These are phyloP conservation scores for Enchytraeus crypticus DNA, from an alignment of 2,888 invertebrate genomes.

Conservation along the genomic window DNA sequence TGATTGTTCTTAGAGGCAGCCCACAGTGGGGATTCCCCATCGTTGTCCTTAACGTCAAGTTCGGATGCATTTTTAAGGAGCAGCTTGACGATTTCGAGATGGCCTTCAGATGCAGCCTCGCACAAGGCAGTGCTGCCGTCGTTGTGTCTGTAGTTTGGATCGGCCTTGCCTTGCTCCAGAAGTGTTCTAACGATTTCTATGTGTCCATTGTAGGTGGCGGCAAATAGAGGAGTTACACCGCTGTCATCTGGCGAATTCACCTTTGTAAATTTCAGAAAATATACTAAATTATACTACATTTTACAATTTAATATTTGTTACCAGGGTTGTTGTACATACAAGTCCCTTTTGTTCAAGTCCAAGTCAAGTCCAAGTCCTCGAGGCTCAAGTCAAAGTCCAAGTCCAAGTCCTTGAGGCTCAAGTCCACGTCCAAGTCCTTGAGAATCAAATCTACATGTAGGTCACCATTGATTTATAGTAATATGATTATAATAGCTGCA, in stretches of 20 bases:
- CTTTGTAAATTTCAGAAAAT: no score
- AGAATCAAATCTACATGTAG: no score
- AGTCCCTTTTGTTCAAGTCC: no score
- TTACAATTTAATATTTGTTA: no score
- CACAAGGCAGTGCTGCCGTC: not conserved
- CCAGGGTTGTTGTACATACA: no score
- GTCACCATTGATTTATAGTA: no score
- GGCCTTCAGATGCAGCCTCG: not conserved
- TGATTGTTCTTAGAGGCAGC: not conserved
- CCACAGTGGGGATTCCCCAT: not conserved
- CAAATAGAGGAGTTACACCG: not conserved
- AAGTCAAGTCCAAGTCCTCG: no score
- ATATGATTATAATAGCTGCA: no score
- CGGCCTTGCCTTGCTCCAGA: not conserved
- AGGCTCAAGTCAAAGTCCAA: no score
- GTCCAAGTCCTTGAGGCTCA: no score
- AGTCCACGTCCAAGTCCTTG: no score
- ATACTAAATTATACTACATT: no score
- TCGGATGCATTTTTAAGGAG: not conserved
- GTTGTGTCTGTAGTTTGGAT: not conserved
- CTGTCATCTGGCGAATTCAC: not conserved
- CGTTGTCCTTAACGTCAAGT: not conserved
- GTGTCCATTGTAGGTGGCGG: constrained; percentile 4
- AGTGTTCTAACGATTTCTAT: not conserved
- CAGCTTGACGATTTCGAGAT: not conserved